Conservation (phyloP, 2,888 invertebrate genomes). For the Spilarctia lutea region DNA sequence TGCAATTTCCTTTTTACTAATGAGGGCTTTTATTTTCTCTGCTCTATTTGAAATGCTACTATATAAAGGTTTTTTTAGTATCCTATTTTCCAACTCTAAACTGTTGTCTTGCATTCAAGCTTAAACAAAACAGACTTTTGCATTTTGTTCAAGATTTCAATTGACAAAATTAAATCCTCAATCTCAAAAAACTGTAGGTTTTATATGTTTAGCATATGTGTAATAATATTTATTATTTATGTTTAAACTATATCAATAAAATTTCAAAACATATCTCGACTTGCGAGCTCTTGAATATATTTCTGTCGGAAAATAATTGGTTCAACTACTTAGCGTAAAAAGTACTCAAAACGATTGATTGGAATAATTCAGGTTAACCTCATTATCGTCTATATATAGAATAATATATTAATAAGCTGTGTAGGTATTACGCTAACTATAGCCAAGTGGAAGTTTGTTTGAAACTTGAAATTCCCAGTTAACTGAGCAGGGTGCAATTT, state of each 20-base stretch:
- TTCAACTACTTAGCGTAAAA: neutral
- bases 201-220: neutral
- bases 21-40: conserved; percentile 81
- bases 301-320: neutral
- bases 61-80: conserved; percentile 30
- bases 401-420: conserved; percentile 36
- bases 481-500: conserved; percentile 58
- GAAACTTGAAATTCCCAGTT: conserved; percentile 60
- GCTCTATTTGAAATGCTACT: conserved; percentile 56
- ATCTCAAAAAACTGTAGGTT: neutral
- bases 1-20: conserved; percentile 85
- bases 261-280: neutral
- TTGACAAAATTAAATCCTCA: neutral
- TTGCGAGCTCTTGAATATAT: neutral
- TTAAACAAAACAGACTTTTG: neutral
- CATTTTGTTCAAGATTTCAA: neutral
- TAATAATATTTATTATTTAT: neutral
- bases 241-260: neutral
- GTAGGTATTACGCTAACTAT: conserved; percentile 41
- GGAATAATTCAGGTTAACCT: neutral
- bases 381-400: conserved; percentile 13
- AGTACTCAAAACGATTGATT: neutral
- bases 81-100: conserved; percentile 38
- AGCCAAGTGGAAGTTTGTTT: conserved; percentile 65
- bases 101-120: conserved; percentile 19